These are phyloP conservation scores for Thaumetopoea pityocampa DNA, from an alignment of 1,140 invertebrate genomes.

Conservation along the genomic window DNA sequence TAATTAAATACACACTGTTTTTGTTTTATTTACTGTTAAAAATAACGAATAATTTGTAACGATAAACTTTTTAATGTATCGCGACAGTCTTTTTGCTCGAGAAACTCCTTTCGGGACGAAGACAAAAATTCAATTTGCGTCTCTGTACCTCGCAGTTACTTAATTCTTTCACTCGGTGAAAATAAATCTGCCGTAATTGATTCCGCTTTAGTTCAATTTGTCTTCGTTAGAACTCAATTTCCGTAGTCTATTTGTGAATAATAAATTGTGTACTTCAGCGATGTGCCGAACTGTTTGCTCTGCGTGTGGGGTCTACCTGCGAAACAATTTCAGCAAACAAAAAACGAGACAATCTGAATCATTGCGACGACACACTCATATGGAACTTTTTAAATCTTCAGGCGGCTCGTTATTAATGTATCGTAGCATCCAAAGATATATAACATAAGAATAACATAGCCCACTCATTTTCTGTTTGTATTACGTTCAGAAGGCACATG, in stretches of 20 bases:
- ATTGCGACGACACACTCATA: conserved; percentile 23
- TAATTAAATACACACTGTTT: conserved; percentile 12
- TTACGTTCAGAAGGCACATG: too few relatives aligned
- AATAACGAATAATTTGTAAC: conserved; percentile 13
- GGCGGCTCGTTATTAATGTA: conserved; percentile 30
- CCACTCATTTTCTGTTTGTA: too few relatives aligned
- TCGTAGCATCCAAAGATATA: too few relatives aligned
- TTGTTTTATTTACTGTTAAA: conserved; percentile 12
- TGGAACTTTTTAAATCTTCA: conserved; percentile 22
- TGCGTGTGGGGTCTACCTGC: conserved; percentile 27
- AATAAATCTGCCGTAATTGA: conserved; percentile 71
- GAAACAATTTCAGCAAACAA: conserved; percentile 42
- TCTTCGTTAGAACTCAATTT: conserved; percentile 73
- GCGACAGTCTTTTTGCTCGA: conserved; percentile 26
- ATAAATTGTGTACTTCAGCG: conserved; percentile 58
- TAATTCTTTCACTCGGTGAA: conserved; percentile 59
- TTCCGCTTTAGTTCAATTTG: conserved; percentile 70
- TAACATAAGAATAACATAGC: too few relatives aligned
- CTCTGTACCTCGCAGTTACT: conserved; percentile 50
- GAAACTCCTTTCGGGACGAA: conserved; percentile 34
- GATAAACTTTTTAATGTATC: conserved; percentile 30
- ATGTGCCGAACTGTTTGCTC: conserved; percentile 37
- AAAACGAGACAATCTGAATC: conserved; percentile 60
- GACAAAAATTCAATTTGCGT: conserved; percentile 65
- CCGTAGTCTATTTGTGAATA: conserved; percentile 68